Base-by-base conservation (phyloP, 2,797 vertebrate genomes). In the Spheniscus humboldti region DNA sequence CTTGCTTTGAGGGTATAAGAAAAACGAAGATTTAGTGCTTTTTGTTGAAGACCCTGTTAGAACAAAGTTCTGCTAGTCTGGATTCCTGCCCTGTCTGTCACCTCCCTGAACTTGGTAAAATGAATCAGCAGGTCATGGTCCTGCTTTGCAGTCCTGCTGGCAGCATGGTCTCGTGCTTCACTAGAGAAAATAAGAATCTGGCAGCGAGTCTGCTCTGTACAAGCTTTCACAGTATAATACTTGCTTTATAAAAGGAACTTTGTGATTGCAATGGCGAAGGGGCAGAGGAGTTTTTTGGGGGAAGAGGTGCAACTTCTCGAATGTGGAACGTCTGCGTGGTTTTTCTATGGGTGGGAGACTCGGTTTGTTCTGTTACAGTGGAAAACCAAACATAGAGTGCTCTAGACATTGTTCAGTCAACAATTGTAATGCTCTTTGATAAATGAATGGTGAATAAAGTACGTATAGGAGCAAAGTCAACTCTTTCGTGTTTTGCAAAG, bases 31-130 rank as follows among this genome's bases (percentile, higher is more conserved):
- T 85, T 94, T 92, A 96, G 55, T 86, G 63, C 77, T 92, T 92
- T 88, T 62, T 86, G 78, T 89, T 95, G 89, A 94, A 43, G 79
- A 66, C 30, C 63, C 33, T 62, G 25, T 60, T 81, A 90, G 57
- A 93, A 88, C 55, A 84, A 47, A 56, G 80, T 94, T 93, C 68
- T 57, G n/a, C 33, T 22, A 73, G 66, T 73, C 68, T 76, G 94
- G 84, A 92, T 96, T 96, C 64, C 39, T 97, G 94, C 92, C 95
- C 94, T 91, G 85, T 96, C 96, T 97, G 94, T 96, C 92, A 96
- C 96, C 95, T 87, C 86, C 62, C n/a, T 94, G 96, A 97, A 92
- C 92, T 94, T 90, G 13, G 78, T 94, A 41, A 81, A 96, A 94
- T 95, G 83, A 91, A 90, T 96, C 91, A 92, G 90, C 74, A 75